A percentile compares a stretch with the other conserved stretches of the same genome.
phyloP scores from a whole-genome alignment of 2,113 vertebrate species.

The Procavia capensis region DNA sequence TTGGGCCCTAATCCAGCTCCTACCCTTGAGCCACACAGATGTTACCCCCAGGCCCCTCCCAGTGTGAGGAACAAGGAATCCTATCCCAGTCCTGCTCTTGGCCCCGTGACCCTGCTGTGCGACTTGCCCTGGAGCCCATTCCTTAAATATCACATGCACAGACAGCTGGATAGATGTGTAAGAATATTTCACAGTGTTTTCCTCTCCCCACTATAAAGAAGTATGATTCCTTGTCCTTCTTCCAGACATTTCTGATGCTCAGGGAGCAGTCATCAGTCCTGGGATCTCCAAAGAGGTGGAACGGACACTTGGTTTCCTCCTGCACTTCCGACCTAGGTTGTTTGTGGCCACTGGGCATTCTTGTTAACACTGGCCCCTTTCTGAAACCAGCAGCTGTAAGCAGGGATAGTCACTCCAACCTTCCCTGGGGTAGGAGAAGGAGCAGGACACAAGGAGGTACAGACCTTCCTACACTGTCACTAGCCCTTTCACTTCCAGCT shows the following conservation, averaged over 20 bases:
- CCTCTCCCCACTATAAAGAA: not conserved
- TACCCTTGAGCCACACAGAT: too few relatives aligned
- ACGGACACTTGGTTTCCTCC: not conserved
- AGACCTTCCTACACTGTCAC: slow-evolving; percentile 52
- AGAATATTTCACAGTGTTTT: fast-evolving
- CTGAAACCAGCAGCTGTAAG: not conserved
- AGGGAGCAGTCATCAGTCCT: not conserved
- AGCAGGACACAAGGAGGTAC: not conserved
- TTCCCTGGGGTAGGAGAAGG: fast-evolving
- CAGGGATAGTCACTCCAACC: fast-evolving
- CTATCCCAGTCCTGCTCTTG: too few relatives aligned
- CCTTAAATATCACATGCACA: slow-evolving; percentile 37
- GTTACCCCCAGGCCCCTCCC: not conserved
- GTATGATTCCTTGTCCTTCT: not conserved
- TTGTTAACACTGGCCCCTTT: fast-evolving
- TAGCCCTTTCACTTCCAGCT: fast-evolving
- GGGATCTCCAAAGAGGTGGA: not conserved
- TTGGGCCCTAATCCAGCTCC: not conserved
- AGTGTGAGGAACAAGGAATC: fast-evolving
- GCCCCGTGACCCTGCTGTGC: not conserved
- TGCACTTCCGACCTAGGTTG: fast-evolving
- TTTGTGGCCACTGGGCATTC: not conserved
- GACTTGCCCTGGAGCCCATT: fast-evolving
- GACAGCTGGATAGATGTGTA: fast-evolving
- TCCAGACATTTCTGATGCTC: not conserved